These are phyloP conservation scores for Sesamia nonagrioides DNA, from an alignment of 1,140 invertebrate genomes.

Conservation along the genomic window DNA sequence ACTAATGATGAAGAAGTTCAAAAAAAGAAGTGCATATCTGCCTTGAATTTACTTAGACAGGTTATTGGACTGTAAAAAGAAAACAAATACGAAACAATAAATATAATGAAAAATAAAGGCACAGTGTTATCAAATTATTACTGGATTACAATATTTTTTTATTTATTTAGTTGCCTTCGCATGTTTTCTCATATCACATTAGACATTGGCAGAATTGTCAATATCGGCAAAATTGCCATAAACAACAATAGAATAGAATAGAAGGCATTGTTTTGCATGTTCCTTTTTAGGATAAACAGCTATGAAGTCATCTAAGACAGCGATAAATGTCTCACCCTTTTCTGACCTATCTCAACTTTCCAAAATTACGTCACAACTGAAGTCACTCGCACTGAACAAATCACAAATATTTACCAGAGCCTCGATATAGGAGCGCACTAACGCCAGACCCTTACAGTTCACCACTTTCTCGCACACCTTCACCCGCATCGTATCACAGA, in stretches of 20 bases:
- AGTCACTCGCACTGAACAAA: conserved; percentile 11
- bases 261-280: neutral
- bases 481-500: conserved; percentile 73
- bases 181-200: no score
- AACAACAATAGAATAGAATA: no score
- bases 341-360: neutral
- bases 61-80: neutral
- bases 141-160: no score
- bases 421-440: conserved; percentile 76
- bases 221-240: no score
- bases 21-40: neutral
- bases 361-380: neutral
- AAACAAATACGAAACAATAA: neutral
- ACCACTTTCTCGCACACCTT: conserved; percentile 81
- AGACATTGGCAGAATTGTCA: no score
- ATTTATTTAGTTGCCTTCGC: no score
- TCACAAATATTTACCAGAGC: conserved; percentile 67
- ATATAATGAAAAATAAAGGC: neutral
- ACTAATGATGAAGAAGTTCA: neutral
- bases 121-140: no score
- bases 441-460: conserved; percentile 76
- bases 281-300: neutral
- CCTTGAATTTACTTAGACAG: neutral
- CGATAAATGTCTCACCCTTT: neutral
- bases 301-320: neutral